A percentile compares a stretch with the other conserved stretches of the same genome.
These are phyloP conservation scores for Buceros bicornis DNA, from an alignment of 2,797 vertebrate genomes.

Conservation along the genomic window DNA sequence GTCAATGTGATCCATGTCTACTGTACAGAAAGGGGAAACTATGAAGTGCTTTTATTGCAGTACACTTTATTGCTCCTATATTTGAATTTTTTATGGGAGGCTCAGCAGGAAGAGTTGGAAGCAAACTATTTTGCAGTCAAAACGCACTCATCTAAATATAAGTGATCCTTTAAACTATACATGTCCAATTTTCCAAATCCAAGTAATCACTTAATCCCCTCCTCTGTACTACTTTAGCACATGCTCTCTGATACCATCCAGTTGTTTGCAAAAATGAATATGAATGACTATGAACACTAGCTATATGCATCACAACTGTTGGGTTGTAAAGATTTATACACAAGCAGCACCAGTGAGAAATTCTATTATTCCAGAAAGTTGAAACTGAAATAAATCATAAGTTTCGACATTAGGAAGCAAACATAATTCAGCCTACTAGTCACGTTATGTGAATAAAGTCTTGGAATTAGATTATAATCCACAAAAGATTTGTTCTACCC, in stretches of 20 bases:
- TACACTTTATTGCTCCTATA: neutral
- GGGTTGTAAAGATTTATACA: neutral
- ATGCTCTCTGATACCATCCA: neutral
- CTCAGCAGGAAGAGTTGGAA: neutral
- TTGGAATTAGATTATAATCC: neutral
- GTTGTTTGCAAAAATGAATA: neutral
- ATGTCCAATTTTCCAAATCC: constrained; percentile 47
- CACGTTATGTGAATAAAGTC: neutral
- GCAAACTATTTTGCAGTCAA: neutral
- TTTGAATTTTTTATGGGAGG: neutral
- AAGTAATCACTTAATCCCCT: constrained; percentile 53
- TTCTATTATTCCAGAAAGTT: neutral
- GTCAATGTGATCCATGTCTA: neutral
- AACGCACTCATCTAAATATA: constrained; percentile 23
- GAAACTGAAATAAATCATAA: constrained; percentile 15
- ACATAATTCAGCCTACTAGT: neutral
- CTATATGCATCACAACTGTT: neutral
- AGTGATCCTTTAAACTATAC: constrained; percentile 36
- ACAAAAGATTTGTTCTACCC: neutral
- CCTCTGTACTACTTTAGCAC: neutral
- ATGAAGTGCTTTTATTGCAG: neutral
- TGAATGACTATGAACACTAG: neutral
- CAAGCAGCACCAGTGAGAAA: neutral
- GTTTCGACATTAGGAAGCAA: neutral
- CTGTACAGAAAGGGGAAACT: neutral